A percentile compares a stretch with the other conserved stretches of the same genome.
These are phyloP conservation scores for Paramuricea clavata DNA, from an alignment of 92 coral and sea anemone genomes.

Conservation along the genomic window DNA sequence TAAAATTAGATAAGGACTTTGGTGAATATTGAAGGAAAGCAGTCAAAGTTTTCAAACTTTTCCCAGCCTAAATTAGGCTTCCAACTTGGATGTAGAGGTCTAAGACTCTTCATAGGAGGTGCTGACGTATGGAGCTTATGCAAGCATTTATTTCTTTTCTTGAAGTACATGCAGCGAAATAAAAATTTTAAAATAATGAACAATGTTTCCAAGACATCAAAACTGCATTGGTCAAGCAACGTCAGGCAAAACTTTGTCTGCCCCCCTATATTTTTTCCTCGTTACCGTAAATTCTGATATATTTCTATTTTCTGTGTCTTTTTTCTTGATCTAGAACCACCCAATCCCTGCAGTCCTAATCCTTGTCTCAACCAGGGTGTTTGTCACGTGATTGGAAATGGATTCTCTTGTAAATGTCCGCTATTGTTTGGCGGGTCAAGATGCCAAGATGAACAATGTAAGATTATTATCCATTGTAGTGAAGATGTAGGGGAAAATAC, in stretches of 20 bases:
- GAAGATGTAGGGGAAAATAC: no score
- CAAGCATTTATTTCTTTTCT: background rate
- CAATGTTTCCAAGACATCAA: no score
- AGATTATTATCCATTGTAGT: background rate
- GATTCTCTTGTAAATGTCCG: slow-evolving; percentile 18
- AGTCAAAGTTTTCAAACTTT: no score
- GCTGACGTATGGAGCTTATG: no score
- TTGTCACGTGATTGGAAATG: slow-evolving; percentile 21
- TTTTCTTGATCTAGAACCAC: background rate
- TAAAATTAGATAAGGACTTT: no score
- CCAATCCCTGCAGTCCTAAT: background rate
- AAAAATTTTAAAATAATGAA: no score
- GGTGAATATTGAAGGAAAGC: no score
- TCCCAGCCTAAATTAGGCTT: no score
- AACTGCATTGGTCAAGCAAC: background rate
- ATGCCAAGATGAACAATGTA: slow-evolving; percentile 18
- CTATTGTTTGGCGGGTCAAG: slow-evolving; percentile 3
- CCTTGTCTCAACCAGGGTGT: slow-evolving; percentile 1
- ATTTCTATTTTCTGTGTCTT: background rate
- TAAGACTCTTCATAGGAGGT: no score
- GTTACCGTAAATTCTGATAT: background rate
- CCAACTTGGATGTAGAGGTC: no score
- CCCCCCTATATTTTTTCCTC: background rate
- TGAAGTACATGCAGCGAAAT: background rate
- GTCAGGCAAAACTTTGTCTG: no score